phyloP scores from a whole-genome alignment of 1,140 invertebrate species.

The Lepidurus couesii region DNA sequence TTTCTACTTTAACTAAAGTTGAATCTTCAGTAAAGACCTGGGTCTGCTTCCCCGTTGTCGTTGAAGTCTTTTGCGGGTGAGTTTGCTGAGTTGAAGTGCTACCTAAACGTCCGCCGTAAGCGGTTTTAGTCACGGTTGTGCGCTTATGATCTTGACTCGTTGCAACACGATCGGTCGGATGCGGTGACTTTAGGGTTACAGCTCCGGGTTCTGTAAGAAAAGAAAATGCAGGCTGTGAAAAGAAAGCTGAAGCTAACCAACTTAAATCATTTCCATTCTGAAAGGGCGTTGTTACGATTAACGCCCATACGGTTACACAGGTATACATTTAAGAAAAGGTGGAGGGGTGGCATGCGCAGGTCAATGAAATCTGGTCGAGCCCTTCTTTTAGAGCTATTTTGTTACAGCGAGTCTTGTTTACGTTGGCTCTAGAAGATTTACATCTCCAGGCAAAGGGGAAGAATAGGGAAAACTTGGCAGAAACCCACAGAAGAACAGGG shows the following conservation, averaged over 20 bases:
- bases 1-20: background rate
- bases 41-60: background rate
- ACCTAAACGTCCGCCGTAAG: background rate
- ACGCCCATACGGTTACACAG: background rate
- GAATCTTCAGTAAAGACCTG: background rate
- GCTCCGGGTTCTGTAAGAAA: background rate
- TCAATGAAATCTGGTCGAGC: background rate
- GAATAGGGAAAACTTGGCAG: background rate
- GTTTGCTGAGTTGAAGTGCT: background rate
- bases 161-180: background rate
- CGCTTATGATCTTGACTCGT: background rate
- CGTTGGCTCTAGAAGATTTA: background rate
- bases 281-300: background rate
- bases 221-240: background rate
- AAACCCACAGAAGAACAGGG: slow-evolving; percentile 1
- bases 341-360: background rate
- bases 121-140: background rate
- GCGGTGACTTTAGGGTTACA: background rate
- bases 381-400: background rate
- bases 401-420: background rate
- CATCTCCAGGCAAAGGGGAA: background rate
- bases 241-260: background rate
- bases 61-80: background rate
- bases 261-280: background rate
- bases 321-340: background rate